Percentiles rank a stretch among this genome's conserved stretches.
These are phyloP conservation scores for Arenaria interpres DNA, from an alignment of 2,113 vertebrate genomes.

Conservation along the genomic window DNA sequence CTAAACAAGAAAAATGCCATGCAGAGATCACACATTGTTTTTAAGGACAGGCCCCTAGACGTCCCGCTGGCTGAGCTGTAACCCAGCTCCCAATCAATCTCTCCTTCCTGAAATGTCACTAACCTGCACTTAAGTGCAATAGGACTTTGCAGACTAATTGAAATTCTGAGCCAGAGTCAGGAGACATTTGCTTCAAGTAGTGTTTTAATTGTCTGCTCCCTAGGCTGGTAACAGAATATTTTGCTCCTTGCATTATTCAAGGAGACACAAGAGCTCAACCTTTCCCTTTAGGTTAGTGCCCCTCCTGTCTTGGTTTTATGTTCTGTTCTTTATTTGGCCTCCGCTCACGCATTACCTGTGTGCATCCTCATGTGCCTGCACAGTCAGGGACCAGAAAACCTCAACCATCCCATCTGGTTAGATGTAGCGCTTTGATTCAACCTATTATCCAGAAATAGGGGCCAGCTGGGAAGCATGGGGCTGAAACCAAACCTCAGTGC, in stretches of 20 bases:
- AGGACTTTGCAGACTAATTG: constrained; percentile 61
- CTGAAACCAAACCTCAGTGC: not conserved
- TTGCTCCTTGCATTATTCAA: constrained; percentile 57
- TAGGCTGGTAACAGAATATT: constrained; percentile 65
- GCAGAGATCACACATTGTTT: constrained; percentile 54
- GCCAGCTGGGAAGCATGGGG: not conserved
- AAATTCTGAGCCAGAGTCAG: constrained; percentile 62
- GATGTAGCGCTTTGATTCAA: not conserved
- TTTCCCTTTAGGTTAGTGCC: constrained; percentile 29
- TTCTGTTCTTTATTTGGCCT: constrained; percentile 39
- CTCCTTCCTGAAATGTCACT: constrained; percentile 64
- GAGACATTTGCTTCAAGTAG: constrained; percentile 72
- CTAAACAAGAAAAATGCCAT: constrained; percentile 61
- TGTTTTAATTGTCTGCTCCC: constrained; percentile 72
- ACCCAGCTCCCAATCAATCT: constrained; percentile 59
- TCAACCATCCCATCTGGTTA: not conserved
- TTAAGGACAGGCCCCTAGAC: constrained; percentile 65
- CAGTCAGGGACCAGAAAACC: not conserved
- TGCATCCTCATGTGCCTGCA: not conserved
- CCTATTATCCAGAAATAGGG: not conserved
- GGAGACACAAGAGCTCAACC: constrained; percentile 54
- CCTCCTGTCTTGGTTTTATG: not conserved
- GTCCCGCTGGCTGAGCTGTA: constrained; percentile 25
- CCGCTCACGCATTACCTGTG: not conserved
- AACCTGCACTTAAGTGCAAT: constrained; percentile 64